Conservation (phyloP, 2,797 vertebrate genomes). For the Syndactyla subalaris region DNA sequence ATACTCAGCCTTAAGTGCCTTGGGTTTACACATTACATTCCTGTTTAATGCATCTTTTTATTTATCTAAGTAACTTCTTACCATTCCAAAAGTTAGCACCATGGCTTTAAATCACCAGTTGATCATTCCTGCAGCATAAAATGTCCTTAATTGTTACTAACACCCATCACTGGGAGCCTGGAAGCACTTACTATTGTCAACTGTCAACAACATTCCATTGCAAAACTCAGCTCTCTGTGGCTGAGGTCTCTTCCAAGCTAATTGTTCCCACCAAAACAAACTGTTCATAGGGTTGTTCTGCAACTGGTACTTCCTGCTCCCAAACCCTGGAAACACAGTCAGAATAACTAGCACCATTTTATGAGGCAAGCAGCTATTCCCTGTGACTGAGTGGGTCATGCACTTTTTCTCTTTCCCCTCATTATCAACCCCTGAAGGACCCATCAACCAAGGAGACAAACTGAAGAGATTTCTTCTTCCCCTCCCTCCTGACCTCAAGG, state of each 20-base stretch:
- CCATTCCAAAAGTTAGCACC: background rate
- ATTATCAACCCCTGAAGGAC: background rate
- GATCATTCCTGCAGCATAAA: background rate
- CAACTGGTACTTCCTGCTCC: background rate
- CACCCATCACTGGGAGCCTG: background rate
- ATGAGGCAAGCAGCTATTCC: background rate
- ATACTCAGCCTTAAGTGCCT: background rate
- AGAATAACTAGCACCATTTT: background rate
- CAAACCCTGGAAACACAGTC: background rate
- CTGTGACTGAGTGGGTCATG: fast-evolving
- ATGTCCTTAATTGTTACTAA: background rate
- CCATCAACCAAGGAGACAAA: background rate
- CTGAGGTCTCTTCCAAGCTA: background rate
- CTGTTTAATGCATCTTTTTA: background rate
- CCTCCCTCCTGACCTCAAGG: background rate
- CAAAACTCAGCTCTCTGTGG: background rate
- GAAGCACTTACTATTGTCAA: background rate
- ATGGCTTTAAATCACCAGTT: background rate
- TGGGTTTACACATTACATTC: background rate
- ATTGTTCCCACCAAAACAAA: background rate
- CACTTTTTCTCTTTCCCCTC: background rate
- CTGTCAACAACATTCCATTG: background rate
- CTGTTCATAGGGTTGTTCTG: background rate
- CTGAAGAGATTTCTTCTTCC: background rate
- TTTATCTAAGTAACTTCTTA: background rate